Conservation (phyloP, 2,113 vertebrate genomes). For the Ameiurus melas region DNA sequence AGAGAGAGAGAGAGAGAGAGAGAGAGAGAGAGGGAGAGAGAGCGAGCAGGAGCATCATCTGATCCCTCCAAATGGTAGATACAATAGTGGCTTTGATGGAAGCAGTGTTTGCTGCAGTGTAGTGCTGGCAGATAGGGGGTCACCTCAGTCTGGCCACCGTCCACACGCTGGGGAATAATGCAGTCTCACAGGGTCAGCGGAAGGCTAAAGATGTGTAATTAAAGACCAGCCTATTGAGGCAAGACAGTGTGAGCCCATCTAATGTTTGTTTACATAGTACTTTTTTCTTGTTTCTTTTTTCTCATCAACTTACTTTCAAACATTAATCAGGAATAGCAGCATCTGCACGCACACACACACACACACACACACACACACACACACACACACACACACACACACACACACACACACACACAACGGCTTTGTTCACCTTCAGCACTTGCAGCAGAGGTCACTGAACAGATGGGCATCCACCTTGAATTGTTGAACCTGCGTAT, state of each 20-base stretch:
- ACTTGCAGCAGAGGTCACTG: conserved; percentile 51
- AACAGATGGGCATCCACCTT: conserved; percentile 57
- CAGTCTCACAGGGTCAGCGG: conserved; percentile 46
- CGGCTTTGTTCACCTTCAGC: conserved; percentile 44
- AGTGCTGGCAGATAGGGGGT: conserved; percentile 46
- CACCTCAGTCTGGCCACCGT: conserved; percentile 31
- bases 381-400: conserved; percentile 35
- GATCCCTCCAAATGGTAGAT: conserved; percentile 33
- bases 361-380: conserved; percentile 27
- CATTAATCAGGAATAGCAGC: conserved; percentile 31
- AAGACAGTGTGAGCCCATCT: conserved; percentile 7
- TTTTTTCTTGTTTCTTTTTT: conserved; percentile 7
- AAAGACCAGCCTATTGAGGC: conserved; percentile 23
- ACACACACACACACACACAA: conserved; percentile 31
- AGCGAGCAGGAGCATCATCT: conserved; percentile 24
- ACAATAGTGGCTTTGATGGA: conserved; percentile 49
- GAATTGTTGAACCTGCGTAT: conserved; percentile 53
- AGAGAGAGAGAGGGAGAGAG: background rate
- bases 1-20: background rate
- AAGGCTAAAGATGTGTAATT: conserved; percentile 49
- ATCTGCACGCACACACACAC: conserved; percentile 20
- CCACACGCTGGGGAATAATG: conserved; percentile 44
- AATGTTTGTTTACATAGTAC: conserved; percentile 28
- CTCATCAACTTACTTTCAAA: conserved; percentile 27
- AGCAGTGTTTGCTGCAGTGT: conserved; percentile 13